Evolutionary conservation across 2,113 vertebrate species (phyloP).

Genomic region (Delphinapterus leucas): DNA sequence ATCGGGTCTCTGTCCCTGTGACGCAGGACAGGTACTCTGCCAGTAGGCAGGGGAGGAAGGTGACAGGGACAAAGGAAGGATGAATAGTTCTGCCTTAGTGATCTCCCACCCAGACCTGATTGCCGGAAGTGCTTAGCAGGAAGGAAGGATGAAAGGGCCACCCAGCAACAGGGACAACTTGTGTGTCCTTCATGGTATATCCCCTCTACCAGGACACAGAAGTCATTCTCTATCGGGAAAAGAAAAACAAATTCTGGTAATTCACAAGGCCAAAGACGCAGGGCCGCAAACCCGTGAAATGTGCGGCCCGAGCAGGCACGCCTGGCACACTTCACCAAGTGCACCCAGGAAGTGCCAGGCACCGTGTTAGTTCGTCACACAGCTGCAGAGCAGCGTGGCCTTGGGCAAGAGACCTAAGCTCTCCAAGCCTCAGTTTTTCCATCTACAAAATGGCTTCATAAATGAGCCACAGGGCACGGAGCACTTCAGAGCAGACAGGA

Average conservation of each 20-base stretch:
- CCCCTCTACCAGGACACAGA: neutral
- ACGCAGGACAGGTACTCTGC: rapidly evolving
- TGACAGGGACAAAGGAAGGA: neutral
- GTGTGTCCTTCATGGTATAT: neutral
- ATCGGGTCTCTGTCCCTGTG: neutral
- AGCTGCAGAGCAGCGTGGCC: neutral
- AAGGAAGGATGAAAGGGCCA: neutral
- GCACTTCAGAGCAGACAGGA: neutral
- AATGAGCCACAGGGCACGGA: neutral
- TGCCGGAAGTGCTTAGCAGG: neutral
- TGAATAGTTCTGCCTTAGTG: neutral
- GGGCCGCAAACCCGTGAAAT: neutral
- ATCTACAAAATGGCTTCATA: neutral
- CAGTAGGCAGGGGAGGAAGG: neutral
- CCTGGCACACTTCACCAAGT: neutral
- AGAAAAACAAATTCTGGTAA: neutral
- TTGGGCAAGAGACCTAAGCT: neutral
- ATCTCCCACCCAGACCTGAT: neutral
- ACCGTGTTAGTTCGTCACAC: neutral
- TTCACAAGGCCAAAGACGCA: neutral
- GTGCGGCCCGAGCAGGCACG: neutral
- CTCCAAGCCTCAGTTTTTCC: neutral
- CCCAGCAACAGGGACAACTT: neutral
- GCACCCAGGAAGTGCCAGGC: neutral
- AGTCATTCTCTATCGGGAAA: neutral